Evolutionary conservation across 2,888 invertebrate genomes (phyloP).

Genomic region (Digitonthophagus gazella): DNA sequence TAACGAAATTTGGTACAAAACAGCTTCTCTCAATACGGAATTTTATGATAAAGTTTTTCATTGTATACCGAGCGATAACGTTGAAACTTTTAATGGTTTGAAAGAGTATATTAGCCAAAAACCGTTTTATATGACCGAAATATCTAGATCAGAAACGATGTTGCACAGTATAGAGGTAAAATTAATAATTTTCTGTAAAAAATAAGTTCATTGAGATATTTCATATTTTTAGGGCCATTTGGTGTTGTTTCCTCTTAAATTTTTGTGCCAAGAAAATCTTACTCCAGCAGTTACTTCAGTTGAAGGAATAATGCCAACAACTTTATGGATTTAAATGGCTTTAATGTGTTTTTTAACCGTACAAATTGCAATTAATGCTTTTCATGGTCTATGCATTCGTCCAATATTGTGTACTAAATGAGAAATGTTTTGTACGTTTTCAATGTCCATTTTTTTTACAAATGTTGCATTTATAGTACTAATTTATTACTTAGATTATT

Average conservation of each 20-base stretch:
- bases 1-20: constrained; percentile 77
- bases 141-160: constrained; percentile 68
- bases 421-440: too few relatives aligned
- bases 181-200: constrained; percentile 21
- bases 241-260: constrained; percentile 85
- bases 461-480: too few relatives aligned
- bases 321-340: constrained; percentile 79
- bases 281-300: constrained; percentile 81
- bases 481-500: too few relatives aligned
- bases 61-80: constrained; percentile 82
- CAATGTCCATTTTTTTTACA: too few relatives aligned
- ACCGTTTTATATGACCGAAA: constrained; percentile 71
- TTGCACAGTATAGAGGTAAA: constrained; percentile 71
- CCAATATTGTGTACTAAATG: too few relatives aligned
- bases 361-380: too few relatives aligned
- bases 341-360: neutral
- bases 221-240: constrained; percentile 68
- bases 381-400: too few relatives aligned
- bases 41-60: constrained; percentile 90
- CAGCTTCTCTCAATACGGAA: constrained; percentile 79
- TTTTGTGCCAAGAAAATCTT: constrained; percentile 82
- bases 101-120: constrained; percentile 73
- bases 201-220: constrained; percentile 20
- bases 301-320: constrained; percentile 90
- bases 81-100: constrained; percentile 74